Evolutionary conservation across 2,113 vertebrate genomes (phyloP).

Genomic region (Acrocephalus arundinaceus): DNA sequence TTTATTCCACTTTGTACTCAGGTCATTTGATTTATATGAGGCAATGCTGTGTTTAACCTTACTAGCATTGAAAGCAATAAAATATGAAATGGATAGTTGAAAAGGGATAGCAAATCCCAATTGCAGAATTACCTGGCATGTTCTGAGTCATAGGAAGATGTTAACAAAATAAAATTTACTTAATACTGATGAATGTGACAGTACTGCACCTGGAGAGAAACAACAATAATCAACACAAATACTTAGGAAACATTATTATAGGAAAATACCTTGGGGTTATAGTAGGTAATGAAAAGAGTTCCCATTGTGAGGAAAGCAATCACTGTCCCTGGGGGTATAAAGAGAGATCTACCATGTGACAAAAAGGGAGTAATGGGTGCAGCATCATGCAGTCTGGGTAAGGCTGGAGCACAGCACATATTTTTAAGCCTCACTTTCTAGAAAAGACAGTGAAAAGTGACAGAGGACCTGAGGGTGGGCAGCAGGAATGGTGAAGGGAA

Average conservation of each 20-base stretch:
- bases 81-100: background rate
- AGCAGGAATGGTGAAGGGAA: background rate
- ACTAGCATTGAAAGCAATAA: background rate
- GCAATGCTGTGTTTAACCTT: background rate
- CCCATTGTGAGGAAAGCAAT: background rate
- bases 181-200: constrained; percentile 39
- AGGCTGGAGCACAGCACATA: background rate
- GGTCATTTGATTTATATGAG: background rate
- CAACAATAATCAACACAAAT: background rate
- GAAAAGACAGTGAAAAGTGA: background rate
- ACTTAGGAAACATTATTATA: constrained; percentile 14
- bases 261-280: background rate
- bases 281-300: background rate
- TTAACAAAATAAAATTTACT: constrained; percentile 15
- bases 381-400: background rate
- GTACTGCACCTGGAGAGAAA: background rate
- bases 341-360: background rate
- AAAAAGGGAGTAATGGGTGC: background rate
- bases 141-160: background rate
- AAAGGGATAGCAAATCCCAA: background rate
- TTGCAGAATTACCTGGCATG: background rate
- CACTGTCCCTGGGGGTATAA: background rate
- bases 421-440: background rate
- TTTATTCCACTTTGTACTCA: background rate
- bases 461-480: background rate